Conservation (phyloP, 2,888 invertebrate species). For the Metopia argyrocephala region DNA sequence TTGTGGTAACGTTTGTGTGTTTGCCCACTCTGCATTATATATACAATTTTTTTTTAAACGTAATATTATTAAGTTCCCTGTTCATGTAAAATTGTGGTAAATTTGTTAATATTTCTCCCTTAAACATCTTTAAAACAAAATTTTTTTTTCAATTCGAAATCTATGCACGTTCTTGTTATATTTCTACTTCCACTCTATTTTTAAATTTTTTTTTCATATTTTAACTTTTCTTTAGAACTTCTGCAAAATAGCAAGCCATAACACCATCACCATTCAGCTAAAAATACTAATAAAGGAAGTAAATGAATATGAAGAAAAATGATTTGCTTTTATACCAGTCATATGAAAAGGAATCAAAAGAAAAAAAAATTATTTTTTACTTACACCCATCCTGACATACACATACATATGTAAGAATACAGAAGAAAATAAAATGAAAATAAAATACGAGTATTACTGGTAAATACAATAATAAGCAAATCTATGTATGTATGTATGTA, state of each 20-base stretch:
- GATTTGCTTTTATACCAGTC: neutral
- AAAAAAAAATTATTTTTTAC: neutral
- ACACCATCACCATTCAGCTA: neutral
- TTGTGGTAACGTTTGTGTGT: neutral
- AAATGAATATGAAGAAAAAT: neutral
- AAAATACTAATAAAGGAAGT: neutral
- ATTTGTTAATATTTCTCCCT: neutral
- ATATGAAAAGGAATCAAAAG: too few relatives aligned
- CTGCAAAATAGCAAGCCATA: too few relatives aligned
- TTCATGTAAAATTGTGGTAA: neutral
- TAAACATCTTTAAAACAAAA: neutral
- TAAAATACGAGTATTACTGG: neutral
- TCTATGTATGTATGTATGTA: too few relatives aligned
- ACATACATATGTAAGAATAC: too few relatives aligned
- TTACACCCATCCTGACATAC: neutral
- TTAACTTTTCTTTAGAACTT: too few relatives aligned
- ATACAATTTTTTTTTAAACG: neutral
- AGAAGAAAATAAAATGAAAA: neutral
- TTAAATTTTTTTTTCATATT: neutral
- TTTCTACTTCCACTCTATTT: neutral
- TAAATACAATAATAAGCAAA: too few relatives aligned
- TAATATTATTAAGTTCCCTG: neutral
- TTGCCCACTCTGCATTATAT: neutral
- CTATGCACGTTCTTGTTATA: neutral
- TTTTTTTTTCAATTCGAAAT: neutral